Base-by-base conservation (phyloP, 2,797 vertebrate species). In the Sebastes iracundus region DNA sequence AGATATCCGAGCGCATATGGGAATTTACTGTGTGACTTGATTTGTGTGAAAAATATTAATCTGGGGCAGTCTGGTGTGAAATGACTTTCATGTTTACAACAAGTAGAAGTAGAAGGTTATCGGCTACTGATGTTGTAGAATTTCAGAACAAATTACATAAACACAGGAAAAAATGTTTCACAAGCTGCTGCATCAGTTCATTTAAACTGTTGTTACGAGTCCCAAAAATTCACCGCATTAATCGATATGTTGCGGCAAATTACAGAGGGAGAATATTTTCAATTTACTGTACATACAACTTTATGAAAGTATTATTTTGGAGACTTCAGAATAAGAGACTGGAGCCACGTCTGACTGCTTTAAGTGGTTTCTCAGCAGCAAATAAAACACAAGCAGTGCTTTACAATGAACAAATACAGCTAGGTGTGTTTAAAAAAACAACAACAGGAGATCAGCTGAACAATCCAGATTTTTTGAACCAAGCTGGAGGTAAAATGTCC, bases 21-120 rank as follows among this genome's bases (percentile, higher is more conserved):
- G 77, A 63, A 77, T 87, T 87, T 61, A 67, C 49, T 77, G 74
- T 76, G 81, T 55, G 75, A 87, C 78, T 88, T 83, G 71, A 82
- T 92, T 87, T 89, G 81, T 76, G 62, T 81, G 72, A 65, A 85
- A 89, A 83, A 25, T 63, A 85, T 83, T 76, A 81, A 86, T 89
- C 81, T 70, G 62, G 65, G 72, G 72, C 75, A 82, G 75, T 82
- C 52, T 83, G 69, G 62, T 88, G 87, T 91, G 89, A 94, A 93
- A 90, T 88, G 46, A 81, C 81, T 82, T 87, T 77, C 53, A 82
- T 55, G 81, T 88, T 79, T 85, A 90, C 72, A 87, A 82, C 77
- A 77, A 73, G 74, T 42, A 58, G 11, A 7, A 68, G 46, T 32
- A 33, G 42, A 77, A 82, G 84, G 79, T 70, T 65, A 77, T 49